These are phyloP conservation scores for Ceyx margarethae DNA, from an alignment of 2,113 vertebrate genomes.

Conservation along the genomic window DNA sequence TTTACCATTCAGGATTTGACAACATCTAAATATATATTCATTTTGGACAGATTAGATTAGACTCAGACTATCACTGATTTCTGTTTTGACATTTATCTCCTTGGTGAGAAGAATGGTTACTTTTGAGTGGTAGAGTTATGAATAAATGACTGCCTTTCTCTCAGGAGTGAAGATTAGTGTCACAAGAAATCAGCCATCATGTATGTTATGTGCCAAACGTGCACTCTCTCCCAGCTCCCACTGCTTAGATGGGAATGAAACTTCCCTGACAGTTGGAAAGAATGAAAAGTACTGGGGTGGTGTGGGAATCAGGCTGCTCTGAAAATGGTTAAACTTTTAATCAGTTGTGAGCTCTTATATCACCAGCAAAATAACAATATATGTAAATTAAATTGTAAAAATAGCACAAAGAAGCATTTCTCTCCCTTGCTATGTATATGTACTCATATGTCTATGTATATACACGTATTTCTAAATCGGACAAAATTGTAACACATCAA, in stretches of 20 bases:
- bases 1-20: constrained; percentile 25
- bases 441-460: background rate
- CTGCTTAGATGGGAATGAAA: background rate
- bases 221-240: background rate
- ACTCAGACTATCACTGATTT: constrained; percentile 37
- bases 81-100: constrained; percentile 59
- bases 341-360: constrained; percentile 33
- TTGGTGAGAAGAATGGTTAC: constrained; percentile 51
- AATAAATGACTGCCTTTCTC: constrained; percentile 51
- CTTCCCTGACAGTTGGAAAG: constrained; percentile 35
- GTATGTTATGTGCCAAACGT: background rate
- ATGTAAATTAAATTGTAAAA: constrained; percentile 53
- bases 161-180: constrained; percentile 52
- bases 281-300: background rate
- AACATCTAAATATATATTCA: constrained; percentile 51
- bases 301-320: constrained; percentile 1
- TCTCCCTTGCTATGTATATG: constrained; percentile 11
- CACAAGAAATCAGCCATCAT: constrained; percentile 53
- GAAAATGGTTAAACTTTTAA: constrained; percentile 49
- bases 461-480: constrained; percentile 53
- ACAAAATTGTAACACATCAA: constrained; percentile 62
- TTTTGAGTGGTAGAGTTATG: constrained; percentile 37
- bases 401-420: constrained; percentile 43
- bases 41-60: constrained; percentile 53
- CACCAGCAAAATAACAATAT: constrained; percentile 50